A percentile compares a stretch with the other conserved stretches of the same genome.
Evolutionary conservation across 2,113 vertebrate species (phyloP).

Genomic region (Elaphurus davidianus): DNA sequence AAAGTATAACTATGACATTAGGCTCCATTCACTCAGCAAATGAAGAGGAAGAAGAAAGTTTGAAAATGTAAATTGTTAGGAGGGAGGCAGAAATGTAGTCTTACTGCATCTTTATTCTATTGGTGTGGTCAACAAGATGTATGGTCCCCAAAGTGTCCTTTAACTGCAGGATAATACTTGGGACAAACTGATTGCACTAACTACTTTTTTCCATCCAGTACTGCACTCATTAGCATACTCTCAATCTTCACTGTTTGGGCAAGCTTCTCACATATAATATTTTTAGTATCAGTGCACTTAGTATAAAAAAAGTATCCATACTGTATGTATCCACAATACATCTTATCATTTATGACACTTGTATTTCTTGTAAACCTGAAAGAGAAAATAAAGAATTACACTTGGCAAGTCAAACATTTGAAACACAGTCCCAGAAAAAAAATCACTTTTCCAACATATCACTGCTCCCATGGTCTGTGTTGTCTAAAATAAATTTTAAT

Average conservation of each 20-base stretch:
- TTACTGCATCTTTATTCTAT: background rate
- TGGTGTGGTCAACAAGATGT: background rate
- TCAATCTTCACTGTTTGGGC: slow-evolving; percentile 1
- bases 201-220: background rate
- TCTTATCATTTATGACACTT: rapidly evolving
- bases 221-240: background rate
- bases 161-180: background rate
- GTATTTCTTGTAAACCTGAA: background rate
- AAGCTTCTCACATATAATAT: background rate
- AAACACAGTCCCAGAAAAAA: background rate
- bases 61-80: background rate
- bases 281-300: rapidly evolving
- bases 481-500: background rate
- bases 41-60: background rate
- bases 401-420: background rate
- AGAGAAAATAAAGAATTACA: background rate
- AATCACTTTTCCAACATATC: background rate
- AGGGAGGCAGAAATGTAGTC: background rate
- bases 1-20: background rate
- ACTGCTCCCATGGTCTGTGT: background rate
- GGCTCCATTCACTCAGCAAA: background rate
- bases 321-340: rapidly evolving
- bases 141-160: background rate
- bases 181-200: background rate
- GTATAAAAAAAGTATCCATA: rapidly evolving